Base-by-base conservation (phyloP, 2,888 invertebrate species). In the Pterobdella sp. region DNA sequence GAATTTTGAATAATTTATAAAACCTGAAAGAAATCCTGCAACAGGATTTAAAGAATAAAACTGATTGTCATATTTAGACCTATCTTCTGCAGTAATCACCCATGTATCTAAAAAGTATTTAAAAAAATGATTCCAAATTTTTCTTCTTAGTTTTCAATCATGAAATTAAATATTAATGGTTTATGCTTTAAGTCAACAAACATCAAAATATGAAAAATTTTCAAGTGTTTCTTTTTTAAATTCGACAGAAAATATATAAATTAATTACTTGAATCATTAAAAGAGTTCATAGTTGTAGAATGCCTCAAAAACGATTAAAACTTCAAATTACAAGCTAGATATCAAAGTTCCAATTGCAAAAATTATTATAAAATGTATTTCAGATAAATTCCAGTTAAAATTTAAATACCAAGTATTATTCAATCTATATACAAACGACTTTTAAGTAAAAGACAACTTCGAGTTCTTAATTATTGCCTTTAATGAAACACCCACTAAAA, bases 1-100 rank as follows among this genome's bases (percentile, higher is more conserved):
- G 34, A 65, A 74, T 26, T 65, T 37, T 42, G 42, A 2, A 36
- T 22, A 74, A 71, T 37, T 65, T n/a, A 73, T 74, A 75, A 73
- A 75, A 82, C 85, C 96, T 29, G 92, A 93, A 22, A 97, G 89
- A 79, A 90, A 88, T 1, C 94, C 95, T 83, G 90, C 90, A 52
- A 89, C 86, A 0, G 95, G 95, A 70, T 91, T 91, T 7, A 96
- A 86, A 75, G 90, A 88, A 73, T 89, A 88, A 84, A 97, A 97
- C 85, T 96, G 96, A 78, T 92, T 90, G 76, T 92, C 90, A 84
- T 94, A 94, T 82, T 93, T 90, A 1, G 88, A 87, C 79, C 92
- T 88, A 84, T 96, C 95, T 75, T 92, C 90, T 0, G 91, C 88
- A 81, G 91, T 89, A 76, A 97, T 89, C 77, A 89, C 86, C 93